Conservation (phyloP, 2,113 vertebrate genomes). For the Campylomormyrus tamandua region DNA sequence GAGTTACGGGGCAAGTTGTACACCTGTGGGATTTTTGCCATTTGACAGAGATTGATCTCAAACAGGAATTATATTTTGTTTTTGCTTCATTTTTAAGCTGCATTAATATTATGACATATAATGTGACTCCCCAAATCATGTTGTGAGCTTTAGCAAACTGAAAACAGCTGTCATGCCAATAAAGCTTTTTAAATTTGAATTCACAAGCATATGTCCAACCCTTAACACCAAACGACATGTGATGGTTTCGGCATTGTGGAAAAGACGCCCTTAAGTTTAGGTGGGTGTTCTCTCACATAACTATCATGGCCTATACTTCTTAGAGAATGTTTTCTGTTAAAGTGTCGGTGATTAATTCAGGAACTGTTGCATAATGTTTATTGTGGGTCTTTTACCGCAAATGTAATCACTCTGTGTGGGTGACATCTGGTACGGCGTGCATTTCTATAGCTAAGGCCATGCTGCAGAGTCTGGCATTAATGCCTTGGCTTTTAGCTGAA, state of each 20-base stretch:
- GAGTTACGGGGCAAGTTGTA: background rate
- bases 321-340: background rate
- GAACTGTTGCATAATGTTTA: background rate
- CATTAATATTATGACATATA: background rate
- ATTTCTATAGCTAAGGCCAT: background rate
- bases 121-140: background rate
- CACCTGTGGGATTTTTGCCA: background rate
- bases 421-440: background rate
- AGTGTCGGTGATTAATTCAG: background rate
- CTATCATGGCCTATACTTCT: background rate
- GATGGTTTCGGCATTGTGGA: background rate
- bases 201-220: background rate
- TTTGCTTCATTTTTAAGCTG: background rate
- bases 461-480: background rate
- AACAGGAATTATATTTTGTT: background rate
- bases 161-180: background rate
- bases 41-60: background rate
- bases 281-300: background rate
- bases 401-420: background rate
- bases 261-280: background rate
- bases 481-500: constrained; percentile 49
- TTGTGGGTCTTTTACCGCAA: background rate
- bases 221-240: background rate
- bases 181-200: background rate
- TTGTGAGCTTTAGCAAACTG: background rate